Percentiles rank a stretch among this genome's conserved stretches.
phyloP scores from a whole-genome alignment of 1,140 invertebrate genomes.

The Drosophila grimshawi region DNA sequence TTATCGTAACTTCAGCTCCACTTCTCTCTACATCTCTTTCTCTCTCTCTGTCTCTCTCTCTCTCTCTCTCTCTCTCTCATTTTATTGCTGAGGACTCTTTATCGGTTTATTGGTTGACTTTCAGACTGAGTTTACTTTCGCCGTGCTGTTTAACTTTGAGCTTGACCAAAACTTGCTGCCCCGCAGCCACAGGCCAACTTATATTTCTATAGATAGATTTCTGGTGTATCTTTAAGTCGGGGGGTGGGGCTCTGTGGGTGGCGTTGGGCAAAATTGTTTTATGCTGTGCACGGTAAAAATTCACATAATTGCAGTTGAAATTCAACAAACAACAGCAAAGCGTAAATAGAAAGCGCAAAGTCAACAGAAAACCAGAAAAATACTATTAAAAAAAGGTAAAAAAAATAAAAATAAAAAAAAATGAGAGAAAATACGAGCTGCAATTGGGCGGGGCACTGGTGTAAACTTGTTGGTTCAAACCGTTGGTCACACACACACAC shows the following conservation, averaged over 20 bases:
- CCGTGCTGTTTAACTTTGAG: conserved; percentile 61
- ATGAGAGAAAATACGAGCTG: conserved; percentile 25
- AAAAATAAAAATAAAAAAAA: conserved; percentile 44
- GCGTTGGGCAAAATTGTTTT: conserved; percentile 54
- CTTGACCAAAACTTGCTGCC: conserved; percentile 57
- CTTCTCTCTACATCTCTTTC: not conserved
- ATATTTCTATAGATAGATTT: conserved; percentile 39
- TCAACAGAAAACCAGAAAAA: conserved; percentile 66
- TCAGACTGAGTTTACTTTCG: conserved; percentile 56
- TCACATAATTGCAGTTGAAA: conserved; percentile 81
- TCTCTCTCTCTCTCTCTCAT: not conserved
- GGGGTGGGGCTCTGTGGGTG: not conserved
- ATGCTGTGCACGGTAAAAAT: conserved; percentile 79
- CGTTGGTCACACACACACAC: conserved; percentile 42
- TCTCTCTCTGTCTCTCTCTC: not conserved
- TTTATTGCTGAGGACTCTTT: not conserved
- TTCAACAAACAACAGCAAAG: conserved; percentile 77
- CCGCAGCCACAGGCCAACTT: conserved; percentile 42
- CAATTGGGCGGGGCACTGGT: conserved; percentile 19
- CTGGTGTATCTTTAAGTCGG: conserved; percentile 12
- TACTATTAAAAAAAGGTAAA: conserved; percentile 8
- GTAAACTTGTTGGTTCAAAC: conserved; percentile 11
- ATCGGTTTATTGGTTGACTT: conserved; percentile 40
- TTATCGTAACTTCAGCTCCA: not conserved
- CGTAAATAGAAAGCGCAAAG: conserved; percentile 80